Evolutionary conservation across 2,797 vertebrate genomes (phyloP), one percentile per base, ranked within the genome.

Genomic region (Tragopan temminckii): DNA sequence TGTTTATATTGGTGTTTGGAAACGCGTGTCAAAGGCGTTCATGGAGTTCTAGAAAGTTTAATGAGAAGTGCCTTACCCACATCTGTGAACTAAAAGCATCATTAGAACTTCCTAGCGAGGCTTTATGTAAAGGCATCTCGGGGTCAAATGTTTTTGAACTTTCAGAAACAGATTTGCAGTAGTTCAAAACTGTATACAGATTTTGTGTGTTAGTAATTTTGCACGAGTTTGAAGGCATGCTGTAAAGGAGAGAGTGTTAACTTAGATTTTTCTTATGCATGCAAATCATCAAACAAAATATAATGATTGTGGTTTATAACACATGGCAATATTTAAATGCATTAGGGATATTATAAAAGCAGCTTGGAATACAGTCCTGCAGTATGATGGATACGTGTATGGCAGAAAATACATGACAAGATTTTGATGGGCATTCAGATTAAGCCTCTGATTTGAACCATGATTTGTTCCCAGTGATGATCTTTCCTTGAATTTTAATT

Each of bases 21-120:
- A 95, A 88, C 57, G 11, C 27, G 5, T 64, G 77, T 91, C 77
- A 84, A 43, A 96, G 88, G 61, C 35, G 52, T 91, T 92, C 45
- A 7, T 43, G 76, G 61, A 85, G 76, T 90, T 89, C 45, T 85
- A 55, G 64, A 24, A 82, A 80, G 82, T 77, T 90, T 92, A 95
- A 93, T 90, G 81, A 91, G 89, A 94, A 92, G 63, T 93, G 87
- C 61, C 48, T 96, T 88, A 88, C 72, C 88, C 90, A 81, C 90
- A 90, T 90, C 89, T 95, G 89, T 94, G 80, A 92, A 55, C 66
- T 92, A 71, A 55, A 27, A 46, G 88, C 76, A 85, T 77, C 84
- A 46, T 94, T 88, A 81, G 79, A 91, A 84, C 67, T 91, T 93
- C 84, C 62, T 80, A 92, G 83, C 50, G 74, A 89, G 82, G 63